Evolutionary conservation across 2,888 invertebrate species (phyloP), one percentile per base, ranked within the genome.

Genomic region (Eremobia ochroleuca): DNA sequence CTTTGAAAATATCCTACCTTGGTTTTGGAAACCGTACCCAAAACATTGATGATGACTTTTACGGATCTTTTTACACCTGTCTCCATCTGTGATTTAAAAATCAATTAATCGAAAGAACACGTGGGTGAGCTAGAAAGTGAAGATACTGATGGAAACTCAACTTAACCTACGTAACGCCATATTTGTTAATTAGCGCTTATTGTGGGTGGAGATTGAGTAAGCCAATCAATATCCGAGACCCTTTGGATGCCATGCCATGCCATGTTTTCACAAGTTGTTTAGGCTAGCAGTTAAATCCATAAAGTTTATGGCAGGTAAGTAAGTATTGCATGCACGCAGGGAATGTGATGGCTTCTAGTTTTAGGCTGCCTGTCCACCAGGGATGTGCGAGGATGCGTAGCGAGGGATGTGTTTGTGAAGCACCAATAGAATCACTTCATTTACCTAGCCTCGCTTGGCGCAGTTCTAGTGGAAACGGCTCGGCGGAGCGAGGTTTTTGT

Each of bases 161-260:
- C 21, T 25, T 65, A 37, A 37, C 0, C 72, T 55, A 71, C 67
- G 65, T 81, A 79, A 83, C 74, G 43, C 68, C 58, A 58, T 77
- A 71, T 83, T 82, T 61, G 72, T 69, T 82, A 74, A 87, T 85
- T 82, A 80, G 46, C 68, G 15, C 49, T 49, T 67, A 52, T 73
- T 75, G 81, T 87, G 82, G 85, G 87, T 64, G 76, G 74, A 65
- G 66, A 81, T 79, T 87, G 61, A 46, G 76, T 61, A 76, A 87
- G 15, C 52, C 52, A 74, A 72, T 82, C 37, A 77, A 78, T 40
- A 65, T 62, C n/a, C 8, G 70, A 73, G 64, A 62, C 73, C 70
- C 69, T 65, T 65, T 65, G 37, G 52, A 69, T 58, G 64, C n/a
- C 43, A 70, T 66, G 49, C 55, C 58, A 64, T 43, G 40, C n/a